A percentile compares a stretch with the other conserved stretches of the same genome.
phyloP scores from a whole-genome alignment of 1,140 invertebrate species.

The Cydia pomonella region DNA sequence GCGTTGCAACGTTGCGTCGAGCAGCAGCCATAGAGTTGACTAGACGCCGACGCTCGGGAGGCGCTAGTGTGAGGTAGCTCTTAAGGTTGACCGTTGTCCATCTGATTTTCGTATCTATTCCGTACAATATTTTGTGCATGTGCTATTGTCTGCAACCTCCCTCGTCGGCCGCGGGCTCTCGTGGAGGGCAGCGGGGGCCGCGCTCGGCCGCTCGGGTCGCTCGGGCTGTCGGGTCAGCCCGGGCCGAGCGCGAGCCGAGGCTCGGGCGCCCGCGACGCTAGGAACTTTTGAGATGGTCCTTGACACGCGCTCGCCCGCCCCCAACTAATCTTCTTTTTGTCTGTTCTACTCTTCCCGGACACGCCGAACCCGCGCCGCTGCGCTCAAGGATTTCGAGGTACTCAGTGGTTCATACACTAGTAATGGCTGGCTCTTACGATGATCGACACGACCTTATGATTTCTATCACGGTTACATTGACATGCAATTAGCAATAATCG shows the following conservation, averaged over 20 bases:
- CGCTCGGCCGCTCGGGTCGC: neutral
- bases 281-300: slow-evolving; percentile 99
- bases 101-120: slow-evolving; percentile 62
- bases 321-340: slow-evolving; percentile 78
- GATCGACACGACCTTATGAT: slow-evolving; percentile 74
- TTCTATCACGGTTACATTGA: slow-evolving; percentile 67
- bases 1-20: too few species aligned
- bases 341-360: slow-evolving; percentile 76
- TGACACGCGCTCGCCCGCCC: slow-evolving; percentile 81
- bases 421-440: slow-evolving; percentile 80
- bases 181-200: slow-evolving; percentile 41
- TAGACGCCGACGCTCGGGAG: too few species aligned
- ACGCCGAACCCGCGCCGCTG: slow-evolving; percentile 76
- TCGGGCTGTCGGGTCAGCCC: neutral
- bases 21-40: too few species aligned
- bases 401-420: slow-evolving; percentile 80
- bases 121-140: slow-evolving; percentile 68
- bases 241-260: neutral
- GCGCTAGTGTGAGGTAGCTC: too few species aligned
- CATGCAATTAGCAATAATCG: slow-evolving; percentile 73
- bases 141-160: slow-evolving; percentile 63
- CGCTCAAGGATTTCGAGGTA: slow-evolving; percentile 89
- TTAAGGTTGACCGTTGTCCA: slow-evolving; percentile 68
- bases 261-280: slow-evolving; percentile 72
- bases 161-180: slow-evolving; percentile 45